Percentiles rank a stretch among this genome's conserved stretches.
Evolutionary conservation across 2,797 vertebrate genomes (phyloP).

Genomic region (Gallinago solitaria): DNA sequence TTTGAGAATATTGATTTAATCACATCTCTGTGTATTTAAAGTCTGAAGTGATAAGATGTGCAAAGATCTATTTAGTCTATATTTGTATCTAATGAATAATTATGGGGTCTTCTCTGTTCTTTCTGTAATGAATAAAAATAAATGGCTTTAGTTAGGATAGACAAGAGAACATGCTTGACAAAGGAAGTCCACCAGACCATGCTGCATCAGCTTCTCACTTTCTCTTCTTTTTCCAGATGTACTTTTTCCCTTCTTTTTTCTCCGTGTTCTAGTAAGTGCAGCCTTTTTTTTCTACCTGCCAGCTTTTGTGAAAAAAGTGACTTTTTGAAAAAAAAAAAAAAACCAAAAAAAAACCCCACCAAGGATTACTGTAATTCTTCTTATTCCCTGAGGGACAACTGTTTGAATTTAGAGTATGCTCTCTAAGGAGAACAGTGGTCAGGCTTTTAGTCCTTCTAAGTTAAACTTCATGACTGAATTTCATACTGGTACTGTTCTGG

Average conservation of each 20-base stretch:
- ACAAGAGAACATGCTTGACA: background rate
- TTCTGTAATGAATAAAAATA: background rate
- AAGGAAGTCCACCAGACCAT: background rate
- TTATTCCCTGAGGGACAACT: background rate
- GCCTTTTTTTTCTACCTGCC: background rate
- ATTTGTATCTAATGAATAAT: slow-evolving; percentile 1
- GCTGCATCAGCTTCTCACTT: background rate
- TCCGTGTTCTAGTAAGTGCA: background rate
- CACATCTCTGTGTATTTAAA: slow-evolving; percentile 16
- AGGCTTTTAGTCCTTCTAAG: background rate
- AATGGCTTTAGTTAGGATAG: background rate
- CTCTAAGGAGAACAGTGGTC: background rate
- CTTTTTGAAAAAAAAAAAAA: background rate
- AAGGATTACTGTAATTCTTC: background rate
- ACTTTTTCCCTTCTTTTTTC: background rate
- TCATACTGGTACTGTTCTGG: background rate
- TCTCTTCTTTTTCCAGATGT: background rate
- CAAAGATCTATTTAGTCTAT: slow-evolving; percentile 38
- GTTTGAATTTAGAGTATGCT: background rate
- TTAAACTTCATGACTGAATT: background rate
- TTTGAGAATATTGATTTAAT: slow-evolving; percentile 53
- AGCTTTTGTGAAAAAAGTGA: background rate
- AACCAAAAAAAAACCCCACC: background rate
- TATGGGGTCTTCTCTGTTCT: background rate
- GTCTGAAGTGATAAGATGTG: background rate